Evolutionary conservation across 2,888 invertebrate species (phyloP).

Genomic region (Cheilosia soror): DNA sequence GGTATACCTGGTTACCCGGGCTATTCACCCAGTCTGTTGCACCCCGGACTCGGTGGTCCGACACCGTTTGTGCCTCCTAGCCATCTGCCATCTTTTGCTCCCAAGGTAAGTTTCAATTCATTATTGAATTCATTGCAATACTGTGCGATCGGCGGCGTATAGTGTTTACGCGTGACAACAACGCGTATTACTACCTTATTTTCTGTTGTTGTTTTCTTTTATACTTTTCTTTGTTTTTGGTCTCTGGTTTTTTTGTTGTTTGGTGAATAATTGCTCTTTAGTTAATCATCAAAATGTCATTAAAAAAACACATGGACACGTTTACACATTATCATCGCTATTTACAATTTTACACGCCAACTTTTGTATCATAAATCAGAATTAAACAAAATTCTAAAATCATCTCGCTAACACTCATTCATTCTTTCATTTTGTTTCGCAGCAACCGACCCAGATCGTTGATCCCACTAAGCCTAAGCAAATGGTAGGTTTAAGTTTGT

Average conservation of each 20-base stretch:
- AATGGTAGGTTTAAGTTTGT: constrained; percentile 86
- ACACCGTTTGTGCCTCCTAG: constrained; percentile 95
- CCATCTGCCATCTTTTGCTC: constrained; percentile 93
- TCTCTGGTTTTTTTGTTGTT: constrained; percentile 29
- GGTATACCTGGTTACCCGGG: constrained; percentile 92
- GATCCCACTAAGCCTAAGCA: constrained; percentile 87
- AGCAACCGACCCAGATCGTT: constrained; percentile 86
- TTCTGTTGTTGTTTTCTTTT: constrained; percentile 4
- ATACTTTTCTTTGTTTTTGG: constrained; percentile 3
- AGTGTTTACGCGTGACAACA: constrained; percentile 3
- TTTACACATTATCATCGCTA: constrained; percentile 39
- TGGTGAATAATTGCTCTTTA: constrained; percentile 50
- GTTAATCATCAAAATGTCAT: constrained; percentile 54
- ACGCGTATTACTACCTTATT: constrained; percentile 8
- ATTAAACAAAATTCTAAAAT: constrained; percentile 78
- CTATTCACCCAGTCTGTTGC: constrained; percentile 90
- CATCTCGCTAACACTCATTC: constrained; percentile 76
- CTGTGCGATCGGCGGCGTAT: constrained; percentile 38
- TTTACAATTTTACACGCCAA: constrained; percentile 53
- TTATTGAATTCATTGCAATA: constrained; percentile 17
- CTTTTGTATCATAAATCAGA: constrained; percentile 53
- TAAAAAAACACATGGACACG: constrained; percentile 23
- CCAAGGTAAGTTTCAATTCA: constrained; percentile 88
- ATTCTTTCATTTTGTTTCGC: constrained; percentile 85
- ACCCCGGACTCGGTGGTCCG: constrained; percentile 90